Evolutionary conservation across 2,888 invertebrate genomes (phyloP).

Genomic region (Ormyrus thymus): DNA sequence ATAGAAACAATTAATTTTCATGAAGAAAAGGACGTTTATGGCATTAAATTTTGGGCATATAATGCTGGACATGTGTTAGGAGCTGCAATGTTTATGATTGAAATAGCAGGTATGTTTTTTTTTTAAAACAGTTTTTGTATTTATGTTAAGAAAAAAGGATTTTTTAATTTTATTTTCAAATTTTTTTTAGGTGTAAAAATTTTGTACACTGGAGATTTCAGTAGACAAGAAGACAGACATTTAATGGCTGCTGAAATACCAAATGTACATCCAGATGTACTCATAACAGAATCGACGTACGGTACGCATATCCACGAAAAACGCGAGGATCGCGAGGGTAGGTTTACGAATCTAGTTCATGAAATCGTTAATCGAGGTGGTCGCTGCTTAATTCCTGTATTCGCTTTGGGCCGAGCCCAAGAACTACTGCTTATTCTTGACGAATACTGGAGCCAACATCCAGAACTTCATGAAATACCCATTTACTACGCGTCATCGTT

Average conservation of each 20-base stretch:
- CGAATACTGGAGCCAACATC: slow-evolving; percentile 98
- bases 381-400: slow-evolving; percentile 97
- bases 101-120: slow-evolving; percentile 92
- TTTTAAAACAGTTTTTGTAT: not conserved
- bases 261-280: slow-evolving; percentile 94
- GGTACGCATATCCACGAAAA: slow-evolving; percentile 99
- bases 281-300: slow-evolving; percentile 99
- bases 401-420: slow-evolving; percentile 98
- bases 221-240: slow-evolving; percentile 98
- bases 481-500: slow-evolving; percentile 99
- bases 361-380: slow-evolving; percentile 99
- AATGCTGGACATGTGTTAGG: slow-evolving; percentile 99
- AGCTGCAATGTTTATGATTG: slow-evolving; percentile 99
- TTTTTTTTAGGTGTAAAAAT: slow-evolving; percentile 75
- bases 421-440: slow-evolving; percentile 94
- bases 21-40: slow-evolving; percentile 97
- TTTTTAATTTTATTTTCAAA: not conserved
- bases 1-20: slow-evolving; percentile 99
- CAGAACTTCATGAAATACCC: slow-evolving; percentile 97
- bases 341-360: slow-evolving; percentile 94
- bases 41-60: slow-evolving; percentile 98
- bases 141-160: not conserved
- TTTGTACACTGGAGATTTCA: slow-evolving; percentile 98
- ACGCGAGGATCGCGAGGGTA: slow-evolving; percentile 94
- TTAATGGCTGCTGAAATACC: slow-evolving; percentile 99